Base-by-base conservation (phyloP, 2,888 invertebrate species). In the Acrocyrtus sp. region DNA sequence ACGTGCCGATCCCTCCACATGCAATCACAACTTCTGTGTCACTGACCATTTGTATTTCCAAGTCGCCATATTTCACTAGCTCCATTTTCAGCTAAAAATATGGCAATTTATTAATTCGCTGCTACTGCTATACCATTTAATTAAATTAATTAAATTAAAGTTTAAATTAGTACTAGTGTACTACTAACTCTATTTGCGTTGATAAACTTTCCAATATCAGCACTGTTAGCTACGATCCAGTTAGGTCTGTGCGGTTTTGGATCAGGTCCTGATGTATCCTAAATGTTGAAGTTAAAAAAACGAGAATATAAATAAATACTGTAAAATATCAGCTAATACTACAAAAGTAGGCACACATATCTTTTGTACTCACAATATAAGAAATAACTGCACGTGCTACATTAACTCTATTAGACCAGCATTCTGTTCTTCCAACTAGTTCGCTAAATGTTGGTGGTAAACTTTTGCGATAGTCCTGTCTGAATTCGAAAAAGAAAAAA, bases 341-440 rank as follows among this genome's bases (percentile, higher is more conserved):
- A 45, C 41, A 61, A 29, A 19, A 4, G n/a, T n/a, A n/a, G n/a
- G n/a, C n/a, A n/a, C n/a, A 58, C 21, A 10, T 43, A 58, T 6
- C 17, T n/a, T 34, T 17, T 58, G 41, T 10, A 19, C 86, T 86
- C 84, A 91, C 91, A 85, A 90, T 86, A 77, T 87, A 86, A 6
- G 87, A 84, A 19, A 87, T 82, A 27, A 87, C 86, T 1, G 87
- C 88, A 68, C 89, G 85, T 61, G 89, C 88, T 15, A 91, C 81
- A 82, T 91, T 90, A 63, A 91, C 82, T 75, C 84, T 85, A 83
- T 91, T 90, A 81, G 85, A 84, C 81, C 84, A 87, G 0, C 83
- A 72, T 1, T 83, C 81, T 12, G 78, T 61, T 24, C 60, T 22
- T 8, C 57, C 68, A 10, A 79, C 60, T 19, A 74, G 43, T 48